Base-by-base conservation (phyloP, 53 echinoderm and acorn worm species). In the Holothuria scabra region DNA sequence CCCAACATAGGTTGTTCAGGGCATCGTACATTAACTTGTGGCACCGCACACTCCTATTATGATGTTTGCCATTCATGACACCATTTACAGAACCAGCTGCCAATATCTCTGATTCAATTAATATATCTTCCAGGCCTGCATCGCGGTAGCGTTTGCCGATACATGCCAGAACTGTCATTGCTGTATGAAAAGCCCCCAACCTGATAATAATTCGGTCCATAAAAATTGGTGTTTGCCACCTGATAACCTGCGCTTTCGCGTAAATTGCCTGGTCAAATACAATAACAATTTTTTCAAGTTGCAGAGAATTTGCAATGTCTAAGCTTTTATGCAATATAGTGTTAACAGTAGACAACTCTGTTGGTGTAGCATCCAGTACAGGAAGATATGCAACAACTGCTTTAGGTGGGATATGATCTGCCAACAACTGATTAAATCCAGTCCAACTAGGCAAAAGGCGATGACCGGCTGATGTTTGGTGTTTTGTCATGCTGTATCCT, bases 21-120 rank as follows among this genome's bases (percentile, higher is more conserved):
- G 92, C 90, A 66, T 87, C 88, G 0, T 48, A 28, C 83, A 92
- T 85, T 10, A 87, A 59, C 75, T 91, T 90, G 63, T 92, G 95
- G 31, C 71, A 65, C 23, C 88, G 29, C 21, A 95, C 69, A 55
- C 85, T 83, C 28, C 88, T 66, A 65, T 86, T 86, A 76, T 75
- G 86, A 20, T 90, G 90, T 19, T 66, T 60, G 33, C 90, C 90
- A 72, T 35, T 81, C 61, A 86, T 46, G 31, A 81, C 85, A 22
- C 85, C 81, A 74, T 86, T 85, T 9, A 60, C 18, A 29, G 90
- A 90, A 7, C 85, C 90, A 31, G 75, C 65, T 28, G 93, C 93
- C 60, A 90, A 37, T 31, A 87, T 60, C 14, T 72, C 89, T 59
- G 81, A 80, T 84, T 87, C 87, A 16, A 69, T 35, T 10, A 69